phyloP scores from a whole-genome alignment of 2,888 invertebrate species.

The Drosophila yooni region DNA sequence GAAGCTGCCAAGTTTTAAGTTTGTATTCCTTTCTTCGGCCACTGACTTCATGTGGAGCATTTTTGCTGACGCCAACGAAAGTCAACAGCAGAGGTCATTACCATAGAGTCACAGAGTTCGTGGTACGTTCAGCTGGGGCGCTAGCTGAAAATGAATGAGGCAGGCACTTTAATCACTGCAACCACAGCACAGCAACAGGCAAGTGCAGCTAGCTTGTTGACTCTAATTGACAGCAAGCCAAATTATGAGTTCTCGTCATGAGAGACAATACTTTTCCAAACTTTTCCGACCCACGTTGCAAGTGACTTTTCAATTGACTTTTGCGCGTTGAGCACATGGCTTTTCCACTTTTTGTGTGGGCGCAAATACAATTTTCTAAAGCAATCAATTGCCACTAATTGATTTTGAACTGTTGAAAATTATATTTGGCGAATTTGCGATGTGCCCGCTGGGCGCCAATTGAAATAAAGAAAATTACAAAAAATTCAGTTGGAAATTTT shows the following conservation, averaged over 20 bases:
- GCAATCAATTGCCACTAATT: constrained; percentile 71
- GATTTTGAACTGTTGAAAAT: constrained; percentile 55
- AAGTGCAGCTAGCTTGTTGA: constrained; percentile 24
- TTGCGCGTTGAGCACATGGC: constrained; percentile 21
- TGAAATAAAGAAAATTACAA: constrained; percentile 22
- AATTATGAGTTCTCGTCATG: background rate
- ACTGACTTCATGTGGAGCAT: background rate
- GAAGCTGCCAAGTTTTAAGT: constrained; percentile 12
- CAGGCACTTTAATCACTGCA: constrained; percentile 2
- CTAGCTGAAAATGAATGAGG: constrained; percentile 1
- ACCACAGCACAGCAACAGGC: background rate
- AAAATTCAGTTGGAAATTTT: constrained; percentile 9
- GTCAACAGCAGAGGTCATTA: constrained; percentile 50
- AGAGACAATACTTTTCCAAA: constrained; percentile 3
- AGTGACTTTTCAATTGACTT: constrained; percentile 57
- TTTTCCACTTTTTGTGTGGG: constrained; percentile 27
- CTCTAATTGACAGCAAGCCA: constrained; percentile 31
- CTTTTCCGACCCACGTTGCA: constrained; percentile 2
- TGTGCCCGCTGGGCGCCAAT: constrained; percentile 38
- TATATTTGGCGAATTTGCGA: constrained; percentile 1
- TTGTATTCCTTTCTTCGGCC: background rate
- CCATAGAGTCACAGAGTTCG: constrained; percentile 35
- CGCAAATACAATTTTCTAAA: constrained; percentile 37
- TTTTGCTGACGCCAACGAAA: constrained; percentile 13
- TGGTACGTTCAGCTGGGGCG: background rate